Conservation (phyloP, 2,113 vertebrate genomes). For the Marmota flaviventris region DNA sequence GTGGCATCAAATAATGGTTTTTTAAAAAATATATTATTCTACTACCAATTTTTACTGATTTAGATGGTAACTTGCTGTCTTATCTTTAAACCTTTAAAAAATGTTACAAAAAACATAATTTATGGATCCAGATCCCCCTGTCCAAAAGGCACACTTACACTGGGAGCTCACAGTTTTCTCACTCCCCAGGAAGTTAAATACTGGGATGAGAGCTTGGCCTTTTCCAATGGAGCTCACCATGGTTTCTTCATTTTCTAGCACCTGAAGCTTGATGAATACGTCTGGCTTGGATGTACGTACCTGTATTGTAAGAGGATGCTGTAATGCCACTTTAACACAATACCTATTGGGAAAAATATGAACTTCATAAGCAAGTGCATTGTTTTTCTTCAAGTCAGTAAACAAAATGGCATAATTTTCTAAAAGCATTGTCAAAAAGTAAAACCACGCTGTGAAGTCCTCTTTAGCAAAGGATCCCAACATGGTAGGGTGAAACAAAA, state of each 20-base stretch:
- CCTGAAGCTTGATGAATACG: conserved; percentile 90
- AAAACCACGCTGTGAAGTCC: neutral
- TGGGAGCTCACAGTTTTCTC: conserved; percentile 74
- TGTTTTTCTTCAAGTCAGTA: neutral
- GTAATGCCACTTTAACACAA: conserved; percentile 85
- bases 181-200: conserved; percentile 89
- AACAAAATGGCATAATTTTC: neutral
- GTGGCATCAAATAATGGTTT: neutral
- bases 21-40: neutral
- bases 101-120: neutral
- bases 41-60: neutral
- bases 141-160: conserved; percentile 86
- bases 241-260: conserved; percentile 91
- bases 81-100: neutral
- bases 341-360: conserved; percentile 87
- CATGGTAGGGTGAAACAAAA: neutral
- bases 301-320: conserved; percentile 90
- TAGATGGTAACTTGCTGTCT: neutral
- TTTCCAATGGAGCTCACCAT: conserved; percentile 87
- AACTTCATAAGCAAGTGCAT: neutral
- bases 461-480: neutral
- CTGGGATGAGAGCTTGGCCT: conserved; percentile 92
- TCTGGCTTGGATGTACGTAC: conserved; percentile 91
- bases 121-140: conserved; percentile 38
- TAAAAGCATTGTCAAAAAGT: neutral